Evolutionary conservation across 2,113 vertebrate species (phyloP), one percentile per base, ranked within the genome.

Genomic region (Microtus richardsoni): DNA sequence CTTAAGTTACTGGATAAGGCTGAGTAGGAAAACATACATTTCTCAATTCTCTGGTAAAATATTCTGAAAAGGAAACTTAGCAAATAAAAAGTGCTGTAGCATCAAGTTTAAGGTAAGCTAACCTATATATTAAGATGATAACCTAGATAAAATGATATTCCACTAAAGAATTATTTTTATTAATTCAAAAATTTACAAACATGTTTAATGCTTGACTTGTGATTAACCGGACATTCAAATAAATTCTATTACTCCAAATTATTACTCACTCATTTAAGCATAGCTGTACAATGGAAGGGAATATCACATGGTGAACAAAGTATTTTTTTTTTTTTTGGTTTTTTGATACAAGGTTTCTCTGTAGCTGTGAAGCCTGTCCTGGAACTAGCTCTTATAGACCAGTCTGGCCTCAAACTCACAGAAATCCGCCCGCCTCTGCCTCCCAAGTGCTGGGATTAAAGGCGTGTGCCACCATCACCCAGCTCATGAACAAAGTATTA

Each of bases 1-100:
- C 95, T 92, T 94, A 75, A 91, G 22, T 64, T 58, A 88, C 26
- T 52, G 52, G 84, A 88, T 93, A 93, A 93, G 88, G 13, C 19
- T 88, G 30, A 88, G 71, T 28, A 41, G 71, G 54, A n/a, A 79
- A 95, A 54, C 5, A 60, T 73, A 12, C 1, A 87, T 87, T 90
- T 95, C 24, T 80, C 39, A 91, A 10, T 36, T 91, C 16, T 77
- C 21, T 96, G 36, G 10, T 58, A 68, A n/a, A 14, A 79, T 91
- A 91, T 87, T 80, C 73, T 92, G 77, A 70, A 49, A 70, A 90
- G 89, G 79, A 14, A 13, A 95, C 10, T 80, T 49, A 79, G 13
- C 8, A 82, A n/a, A 68, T 88, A 19, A 7, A 68, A 52, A 80
- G 82, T 68, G 41, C 74, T 92, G 3, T 21, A 58, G 8, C 78